phyloP scores from a whole-genome alignment of 1,140 invertebrate species.

The Anagrus nilaparvatae region DNA sequence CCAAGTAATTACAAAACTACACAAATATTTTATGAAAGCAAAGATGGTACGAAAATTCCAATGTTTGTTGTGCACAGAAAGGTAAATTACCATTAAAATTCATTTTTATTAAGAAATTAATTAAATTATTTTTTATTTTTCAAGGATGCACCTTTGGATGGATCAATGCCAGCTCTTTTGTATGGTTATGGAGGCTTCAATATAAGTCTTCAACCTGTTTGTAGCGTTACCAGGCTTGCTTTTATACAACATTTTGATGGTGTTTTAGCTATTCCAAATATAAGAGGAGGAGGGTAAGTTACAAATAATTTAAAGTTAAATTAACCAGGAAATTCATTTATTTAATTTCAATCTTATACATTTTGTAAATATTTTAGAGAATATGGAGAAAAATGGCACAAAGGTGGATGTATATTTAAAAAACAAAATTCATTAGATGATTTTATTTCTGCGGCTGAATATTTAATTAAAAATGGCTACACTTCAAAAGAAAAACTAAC shows the following conservation, averaged over 20 bases:
- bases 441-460: conserved; percentile 88
- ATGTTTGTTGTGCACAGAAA: conserved; percentile 93
- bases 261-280: conserved; percentile 84
- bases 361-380: conserved; percentile 51
- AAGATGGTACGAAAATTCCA: conserved; percentile 91
- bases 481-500: conserved; percentile 65
- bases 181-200: conserved; percentile 99
- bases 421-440: conserved; percentile 99
- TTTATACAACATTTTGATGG: conserved; percentile 88
- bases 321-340: neutral
- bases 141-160: conserved; percentile 54
- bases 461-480: conserved; percentile 75
- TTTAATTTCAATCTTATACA: neutral
- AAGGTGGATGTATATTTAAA: conserved; percentile 78
- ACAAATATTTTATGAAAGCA: conserved; percentile 90
- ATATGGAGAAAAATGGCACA: conserved; percentile 96
- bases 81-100: conserved; percentile 38
- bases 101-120: conserved; percentile 11
- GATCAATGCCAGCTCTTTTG: conserved; percentile 66
- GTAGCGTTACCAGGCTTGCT: conserved; percentile 70
- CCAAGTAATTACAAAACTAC: conserved; percentile 67
- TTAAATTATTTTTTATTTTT: conserved; percentile 19
- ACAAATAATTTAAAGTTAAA: conserved; percentile 1
- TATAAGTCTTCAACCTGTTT: conserved; percentile 78
- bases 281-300: conserved; percentile 84